These are phyloP conservation scores for Chromobotia macracanthus DNA, from an alignment of 2,797 vertebrate species.

Conservation along the genomic window DNA sequence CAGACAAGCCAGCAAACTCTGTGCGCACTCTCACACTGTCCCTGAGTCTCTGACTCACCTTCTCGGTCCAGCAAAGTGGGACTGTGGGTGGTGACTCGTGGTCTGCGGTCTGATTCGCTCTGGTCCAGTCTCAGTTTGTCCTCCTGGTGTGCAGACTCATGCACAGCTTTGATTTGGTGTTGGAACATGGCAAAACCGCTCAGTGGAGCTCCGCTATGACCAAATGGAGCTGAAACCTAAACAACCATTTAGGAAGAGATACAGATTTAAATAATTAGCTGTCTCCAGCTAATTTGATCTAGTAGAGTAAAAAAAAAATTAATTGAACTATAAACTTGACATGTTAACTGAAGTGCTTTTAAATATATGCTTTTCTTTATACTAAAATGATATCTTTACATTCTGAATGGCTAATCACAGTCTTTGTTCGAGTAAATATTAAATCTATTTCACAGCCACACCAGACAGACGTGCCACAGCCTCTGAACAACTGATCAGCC, in stretches of 20 bases:
- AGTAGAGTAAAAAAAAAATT: not conserved
- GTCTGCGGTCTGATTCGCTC: slow-evolving; percentile 84
- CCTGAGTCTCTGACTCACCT: slow-evolving; percentile 71
- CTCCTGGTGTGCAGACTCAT: slow-evolving; percentile 90
- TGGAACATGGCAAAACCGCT: slow-evolving; percentile 92
- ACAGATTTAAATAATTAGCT: not conserved
- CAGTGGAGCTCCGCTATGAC: slow-evolving; percentile 71
- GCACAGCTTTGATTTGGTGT: slow-evolving; percentile 93
- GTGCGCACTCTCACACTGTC: not conserved
- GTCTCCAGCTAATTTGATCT: too few relatives aligned
- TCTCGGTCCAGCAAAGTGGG: slow-evolving; percentile 88
- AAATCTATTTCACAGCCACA: slow-evolving; percentile 38
- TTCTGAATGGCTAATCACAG: slow-evolving; percentile 38
- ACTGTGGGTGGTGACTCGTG: slow-evolving; percentile 82
- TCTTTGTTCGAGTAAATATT: not conserved
- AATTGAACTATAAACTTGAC: not conserved
- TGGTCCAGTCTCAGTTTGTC: slow-evolving; percentile 93
- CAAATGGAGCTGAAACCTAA: slow-evolving; percentile 74
- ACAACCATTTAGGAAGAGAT: not conserved
- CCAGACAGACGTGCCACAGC: slow-evolving; percentile 18
- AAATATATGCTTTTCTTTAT: not conserved
- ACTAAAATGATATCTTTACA: not conserved
- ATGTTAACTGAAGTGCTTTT: not conserved
- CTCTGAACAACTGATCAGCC: slow-evolving; percentile 17
- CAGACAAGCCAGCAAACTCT: slow-evolving; percentile 18